phyloP scores from a whole-genome alignment of 2,113 vertebrate genomes.

The Harpagus bidentatus region DNA sequence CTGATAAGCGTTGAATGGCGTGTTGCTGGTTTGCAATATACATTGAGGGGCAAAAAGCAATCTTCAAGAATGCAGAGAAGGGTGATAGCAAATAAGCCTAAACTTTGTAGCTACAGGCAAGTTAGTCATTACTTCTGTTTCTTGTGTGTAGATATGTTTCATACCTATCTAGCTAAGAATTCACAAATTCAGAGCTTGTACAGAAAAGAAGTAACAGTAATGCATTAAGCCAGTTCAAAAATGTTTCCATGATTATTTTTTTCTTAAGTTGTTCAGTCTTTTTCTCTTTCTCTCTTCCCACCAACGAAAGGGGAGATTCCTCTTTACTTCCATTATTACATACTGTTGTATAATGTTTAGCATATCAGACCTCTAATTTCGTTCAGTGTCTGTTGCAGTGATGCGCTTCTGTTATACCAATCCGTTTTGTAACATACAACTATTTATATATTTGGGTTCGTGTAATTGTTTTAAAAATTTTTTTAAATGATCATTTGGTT shows the following conservation, averaged over 20 bases:
- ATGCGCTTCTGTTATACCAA: neutral
- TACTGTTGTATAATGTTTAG: neutral
- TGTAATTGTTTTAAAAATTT: neutral
- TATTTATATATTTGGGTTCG: neutral
- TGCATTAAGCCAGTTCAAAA: neutral
- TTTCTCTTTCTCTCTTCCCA: neutral
- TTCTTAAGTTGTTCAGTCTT: neutral
- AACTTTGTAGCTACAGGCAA: neutral
- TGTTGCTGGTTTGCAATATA: neutral
- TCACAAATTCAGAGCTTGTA: neutral
- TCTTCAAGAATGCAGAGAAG: neutral
- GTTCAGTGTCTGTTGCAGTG: neutral
- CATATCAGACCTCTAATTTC: neutral
- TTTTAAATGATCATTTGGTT: fast-evolving
- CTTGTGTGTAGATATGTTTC: neutral
- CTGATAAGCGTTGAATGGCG: fast-evolving
- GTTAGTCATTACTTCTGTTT: neutral
- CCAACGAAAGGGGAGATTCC: neutral
- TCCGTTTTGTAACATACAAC: neutral
- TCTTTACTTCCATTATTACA: neutral
- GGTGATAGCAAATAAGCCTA: neutral
- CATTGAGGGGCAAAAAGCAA: neutral
- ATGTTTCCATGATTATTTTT: neutral
- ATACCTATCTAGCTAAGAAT: neutral
- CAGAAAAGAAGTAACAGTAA: neutral